phyloP scores from a whole-genome alignment of 2,797 vertebrate genomes.

The Enteromius unitaeniatus region DNA sequence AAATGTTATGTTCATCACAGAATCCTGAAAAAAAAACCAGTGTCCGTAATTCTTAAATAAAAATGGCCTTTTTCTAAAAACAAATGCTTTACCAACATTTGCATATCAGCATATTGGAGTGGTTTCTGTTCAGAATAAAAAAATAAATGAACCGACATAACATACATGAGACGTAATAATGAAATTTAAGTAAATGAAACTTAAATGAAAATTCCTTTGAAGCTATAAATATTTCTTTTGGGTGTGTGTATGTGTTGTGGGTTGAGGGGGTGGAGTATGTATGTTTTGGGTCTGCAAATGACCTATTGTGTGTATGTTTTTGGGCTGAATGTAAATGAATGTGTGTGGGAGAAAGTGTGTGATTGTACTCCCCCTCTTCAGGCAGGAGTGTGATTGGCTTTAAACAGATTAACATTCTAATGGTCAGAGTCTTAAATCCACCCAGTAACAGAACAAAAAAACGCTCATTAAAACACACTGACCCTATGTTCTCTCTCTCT shows the following conservation, averaged over 20 bases:
- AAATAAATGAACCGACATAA: too few relatives aligned
- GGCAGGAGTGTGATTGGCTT: conserved; percentile 41
- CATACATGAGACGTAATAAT: not conserved
- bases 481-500: conserved; percentile 14
- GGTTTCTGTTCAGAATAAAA: not conserved
- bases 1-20: not conserved
- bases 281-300: conserved; percentile 44
- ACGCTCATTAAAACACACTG: conserved; percentile 46
- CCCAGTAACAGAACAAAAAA: conserved; percentile 46
- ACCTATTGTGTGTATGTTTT: conserved; percentile 43
- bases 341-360: conserved; percentile 27
- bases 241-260: conserved; percentile 34
- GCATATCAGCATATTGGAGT: not conserved
- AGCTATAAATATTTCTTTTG: conserved; percentile 2
- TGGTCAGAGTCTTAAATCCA: conserved; percentile 51
- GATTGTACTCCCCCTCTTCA: conserved; percentile 2
- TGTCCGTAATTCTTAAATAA: not conserved
- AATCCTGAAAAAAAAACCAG: not conserved
- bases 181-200: too few relatives aligned
- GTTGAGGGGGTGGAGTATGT: conserved; percentile 31
- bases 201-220: not conserved
- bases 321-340: conserved; percentile 22
- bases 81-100: not conserved
- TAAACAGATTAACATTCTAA: conserved; percentile 59
- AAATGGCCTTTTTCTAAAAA: not conserved